These are phyloP conservation scores for Acipenser oxyrinchus DNA, from an alignment of 2,797 vertebrate species.

Conservation along the genomic window DNA sequence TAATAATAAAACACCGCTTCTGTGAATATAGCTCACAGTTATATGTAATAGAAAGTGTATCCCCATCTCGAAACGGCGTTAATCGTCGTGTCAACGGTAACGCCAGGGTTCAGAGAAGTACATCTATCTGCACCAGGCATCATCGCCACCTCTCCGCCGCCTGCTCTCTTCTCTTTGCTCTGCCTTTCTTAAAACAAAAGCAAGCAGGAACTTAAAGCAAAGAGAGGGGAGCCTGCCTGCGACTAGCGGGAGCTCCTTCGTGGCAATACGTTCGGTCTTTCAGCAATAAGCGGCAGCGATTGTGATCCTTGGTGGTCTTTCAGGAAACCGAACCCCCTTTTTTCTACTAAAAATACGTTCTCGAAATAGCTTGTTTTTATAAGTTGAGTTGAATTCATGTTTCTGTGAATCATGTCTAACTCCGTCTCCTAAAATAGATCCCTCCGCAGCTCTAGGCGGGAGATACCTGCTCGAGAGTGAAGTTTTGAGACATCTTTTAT, in stretches of 20 bases:
- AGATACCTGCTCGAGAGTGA: too few species aligned
- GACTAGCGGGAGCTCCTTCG: not conserved
- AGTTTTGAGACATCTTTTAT: too few species aligned
- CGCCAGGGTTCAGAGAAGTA: not conserved
- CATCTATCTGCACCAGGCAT: slow-evolving; percentile 9
- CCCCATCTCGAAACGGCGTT: not conserved
- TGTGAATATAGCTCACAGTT: too few species aligned
- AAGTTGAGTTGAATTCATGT: too few species aligned
- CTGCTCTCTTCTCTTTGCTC: too few species aligned
- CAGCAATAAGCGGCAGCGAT: not conserved
- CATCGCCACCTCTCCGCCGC: not conserved
- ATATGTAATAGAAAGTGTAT: too few species aligned
- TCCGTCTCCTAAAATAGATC: too few species aligned
- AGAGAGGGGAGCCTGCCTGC: not conserved
- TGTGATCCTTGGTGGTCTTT: slow-evolving; percentile 1
- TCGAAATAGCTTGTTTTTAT: too few species aligned
- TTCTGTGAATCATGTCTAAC: too few species aligned
- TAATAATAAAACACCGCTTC: too few species aligned
- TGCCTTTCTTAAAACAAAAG: slow-evolving; percentile 7
- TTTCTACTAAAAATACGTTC: not conserved
- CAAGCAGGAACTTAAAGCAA: not conserved
- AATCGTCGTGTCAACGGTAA: not conserved
- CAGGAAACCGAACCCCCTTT: not conserved
- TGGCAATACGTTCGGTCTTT: slow-evolving; percentile 10
- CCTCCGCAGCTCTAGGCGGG: too few species aligned